These are phyloP conservation scores for Mnemiopsis leidyi DNA, from an alignment of 37 sponge, comb jelly and placozoan genomes.

Conservation along the genomic window DNA sequence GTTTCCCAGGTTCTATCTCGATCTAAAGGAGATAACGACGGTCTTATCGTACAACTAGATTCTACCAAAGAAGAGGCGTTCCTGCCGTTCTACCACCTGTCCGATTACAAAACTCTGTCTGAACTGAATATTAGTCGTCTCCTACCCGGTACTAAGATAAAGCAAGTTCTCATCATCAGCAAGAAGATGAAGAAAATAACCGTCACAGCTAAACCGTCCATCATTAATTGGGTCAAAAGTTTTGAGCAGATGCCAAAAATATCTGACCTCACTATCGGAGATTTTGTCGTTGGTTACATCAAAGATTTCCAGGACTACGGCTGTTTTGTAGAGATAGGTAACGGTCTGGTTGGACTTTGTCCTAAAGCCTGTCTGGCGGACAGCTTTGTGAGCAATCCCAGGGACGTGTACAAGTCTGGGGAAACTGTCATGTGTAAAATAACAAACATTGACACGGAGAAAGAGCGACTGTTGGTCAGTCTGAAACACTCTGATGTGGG, in stretches of 20 bases:
- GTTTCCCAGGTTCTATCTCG: background rate
- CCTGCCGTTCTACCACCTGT: background rate
- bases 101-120: background rate
- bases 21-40: background rate
- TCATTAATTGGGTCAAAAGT: background rate
- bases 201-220: slow-evolving; percentile 11
- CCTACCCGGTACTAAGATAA: background rate
- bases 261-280: background rate
- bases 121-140: background rate
- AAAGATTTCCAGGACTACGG: slow-evolving; percentile 61
- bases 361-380: slow-evolving; percentile 53
- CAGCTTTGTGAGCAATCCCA: slow-evolving; percentile 17
- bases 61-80: background rate
- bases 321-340: slow-evolving; percentile 34
- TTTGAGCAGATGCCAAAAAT: background rate
- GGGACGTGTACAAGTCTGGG: background rate
- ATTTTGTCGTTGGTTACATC: slow-evolving; percentile 20
- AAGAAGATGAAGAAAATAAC: slow-evolving; percentile 23
- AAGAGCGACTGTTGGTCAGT: slow-evolving; percentile 43
- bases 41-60: background rate
- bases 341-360: slow-evolving; percentile 35
- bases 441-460: slow-evolving; percentile 47
- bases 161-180: background rate
- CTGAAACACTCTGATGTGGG: background rate
- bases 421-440: slow-evolving; percentile 38